Evolutionary conservation across 1,140 invertebrate species (phyloP).

Genomic region (Gryon sp.): DNA sequence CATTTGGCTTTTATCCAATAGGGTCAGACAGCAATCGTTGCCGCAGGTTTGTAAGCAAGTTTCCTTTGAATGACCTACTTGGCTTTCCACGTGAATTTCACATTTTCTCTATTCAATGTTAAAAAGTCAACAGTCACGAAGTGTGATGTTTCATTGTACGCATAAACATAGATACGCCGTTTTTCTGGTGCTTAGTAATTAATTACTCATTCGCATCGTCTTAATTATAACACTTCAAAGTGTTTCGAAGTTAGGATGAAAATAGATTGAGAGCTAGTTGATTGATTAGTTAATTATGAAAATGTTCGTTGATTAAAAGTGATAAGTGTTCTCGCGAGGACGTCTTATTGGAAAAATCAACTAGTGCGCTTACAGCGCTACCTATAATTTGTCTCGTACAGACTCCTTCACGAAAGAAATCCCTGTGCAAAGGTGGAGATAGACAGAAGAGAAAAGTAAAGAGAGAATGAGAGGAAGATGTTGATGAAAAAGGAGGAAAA

Average conservation of each 20-base stretch:
- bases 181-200: neutral
- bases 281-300: slow-evolving; percentile 58
- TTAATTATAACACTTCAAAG: slow-evolving; percentile 15
- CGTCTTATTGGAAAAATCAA: slow-evolving; percentile 50
- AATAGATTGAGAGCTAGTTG: neutral
- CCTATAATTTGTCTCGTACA: slow-evolving; percentile 57
- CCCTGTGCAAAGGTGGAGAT: neutral
- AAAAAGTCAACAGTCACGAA: no score
- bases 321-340: slow-evolving; percentile 34
- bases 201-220: neutral
- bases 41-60: no score
- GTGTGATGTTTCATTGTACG: no score
- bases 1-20: slow-evolving; percentile 29
- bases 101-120: no score
- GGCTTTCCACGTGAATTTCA: no score
- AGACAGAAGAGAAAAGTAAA: neutral
- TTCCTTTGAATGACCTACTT: no score
- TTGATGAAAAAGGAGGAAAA: slow-evolving; percentile 6
- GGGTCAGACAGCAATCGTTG: slow-evolving; percentile 23
- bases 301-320: slow-evolving; percentile 52
- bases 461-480: neutral
- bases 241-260: neutral
- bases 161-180: no score
- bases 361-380: slow-evolving; percentile 30
- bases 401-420: slow-evolving; percentile 36